Base-by-base conservation (phyloP, 2,113 vertebrate species). In the Lophochroa leadbeateri region DNA sequence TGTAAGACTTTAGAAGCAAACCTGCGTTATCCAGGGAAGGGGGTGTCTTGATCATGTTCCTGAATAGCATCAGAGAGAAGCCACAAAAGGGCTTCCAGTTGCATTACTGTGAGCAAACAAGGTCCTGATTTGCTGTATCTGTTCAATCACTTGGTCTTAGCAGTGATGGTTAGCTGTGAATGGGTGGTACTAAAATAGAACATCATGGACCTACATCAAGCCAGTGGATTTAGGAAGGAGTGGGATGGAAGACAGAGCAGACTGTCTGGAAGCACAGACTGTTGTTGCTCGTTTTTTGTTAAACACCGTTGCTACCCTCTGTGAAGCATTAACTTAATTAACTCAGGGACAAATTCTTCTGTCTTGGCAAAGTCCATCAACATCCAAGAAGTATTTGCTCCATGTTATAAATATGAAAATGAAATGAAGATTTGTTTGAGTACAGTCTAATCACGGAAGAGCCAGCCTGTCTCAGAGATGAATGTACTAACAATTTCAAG, bases 401-500 rank as follows among this genome's bases (percentile, higher is more conserved):
- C 41, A 17, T 72, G 86, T 79, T 91, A 88, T 27, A 87, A 95
- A 88, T 74, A 91, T 21, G 49, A 85, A 96, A 96, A 87, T 83
- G 79, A 94, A 93, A 93, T 65, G 31, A 82, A 91, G 86, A 94
- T 95, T 94, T 94, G 82, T 96, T 92, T 94, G 78, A 46, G 49
- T 87, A 70, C 41, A 85, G 28, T 77, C 52, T 95, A 86, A 92
- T 96, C 58, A 67, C 53, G 82, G 86, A 85, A 92, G 50, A 96
- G 67, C 47, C 63, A 92, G 68, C 35, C 29, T 93, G 81, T 84
- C 70, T 89, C 50, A 37, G 77, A 93, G 93, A 88, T 81, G 93
- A 95, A 92, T 92, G 47, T 76, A 70, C 90, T 94, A 88, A 93
- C 92, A 95, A 82, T 96, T 97, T 95, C 90, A 94, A 85, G 81